Evolutionary conservation across 2,113 vertebrate species (phyloP), one percentile per base, ranked within the genome.

Genomic region (Xenopus laevis): DNA sequence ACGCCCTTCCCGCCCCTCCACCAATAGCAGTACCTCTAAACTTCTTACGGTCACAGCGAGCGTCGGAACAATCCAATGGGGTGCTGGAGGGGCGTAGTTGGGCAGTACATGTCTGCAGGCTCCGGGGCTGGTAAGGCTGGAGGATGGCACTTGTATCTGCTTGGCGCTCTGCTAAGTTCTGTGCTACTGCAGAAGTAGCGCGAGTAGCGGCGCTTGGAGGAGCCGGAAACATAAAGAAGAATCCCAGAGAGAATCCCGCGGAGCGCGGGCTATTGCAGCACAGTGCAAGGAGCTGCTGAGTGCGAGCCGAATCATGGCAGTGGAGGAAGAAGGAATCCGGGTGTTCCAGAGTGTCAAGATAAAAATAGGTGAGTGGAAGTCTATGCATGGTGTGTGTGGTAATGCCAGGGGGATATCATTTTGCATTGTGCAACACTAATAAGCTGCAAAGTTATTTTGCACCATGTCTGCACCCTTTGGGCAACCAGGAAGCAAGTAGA

Each of bases 271-370:
- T 40, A 40, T 40, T 40, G 33, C 33, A 40, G 63, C 23, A 44
- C 47, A 50, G 47, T 40, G 33, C 33, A 15, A 50, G 23, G 47
- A 21, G 47, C 47, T 17, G 15, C 13, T 65, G 71, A 21, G 27
- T 13, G 33, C 6, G 33, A 40, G 33, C 20, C 57, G 21, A 45
- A 27, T 30, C 81, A 98, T 98, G 96, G 95, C 95, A 89, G 94
- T 96, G 81, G 95, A 97, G 83, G 95, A 97, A 84, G 96, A 96
- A 91, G 96, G 95, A 79, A 93, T 98, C 5, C 93, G 95, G 77
- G 92, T 98, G 72, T 96, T 98, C 79, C 96, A 98, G 87, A 98
- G 96, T 90, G 95, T 98, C 84, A 94, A 89, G 91, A 96, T 98
- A 84, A 98, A 98, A 89, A 97, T 98, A 83, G 96, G 96, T 98